These are phyloP conservation scores for Megaceryle maxima DNA, from an alignment of 2,113 vertebrate species.

Conservation along the genomic window DNA sequence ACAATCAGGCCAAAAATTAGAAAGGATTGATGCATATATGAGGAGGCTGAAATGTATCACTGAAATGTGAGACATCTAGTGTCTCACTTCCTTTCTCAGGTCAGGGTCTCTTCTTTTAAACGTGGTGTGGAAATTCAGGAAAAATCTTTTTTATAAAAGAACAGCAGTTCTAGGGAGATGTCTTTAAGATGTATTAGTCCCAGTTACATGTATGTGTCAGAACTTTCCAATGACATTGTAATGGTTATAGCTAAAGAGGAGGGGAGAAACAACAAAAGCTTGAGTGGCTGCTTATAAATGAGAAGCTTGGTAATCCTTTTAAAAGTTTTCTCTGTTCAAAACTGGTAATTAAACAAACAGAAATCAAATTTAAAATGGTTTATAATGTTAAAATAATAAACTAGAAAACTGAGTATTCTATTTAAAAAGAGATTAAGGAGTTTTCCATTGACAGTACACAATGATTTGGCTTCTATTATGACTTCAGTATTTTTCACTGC, in stretches of 20 bases:
- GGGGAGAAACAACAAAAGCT: background rate
- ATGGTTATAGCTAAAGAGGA: background rate
- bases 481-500: background rate
- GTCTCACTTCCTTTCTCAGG: background rate
- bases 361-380: background rate
- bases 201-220: background rate
- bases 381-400: background rate
- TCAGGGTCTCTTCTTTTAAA: background rate
- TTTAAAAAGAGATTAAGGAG: background rate
- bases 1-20: background rate
- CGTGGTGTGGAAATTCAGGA: background rate
- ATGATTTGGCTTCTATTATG: background rate
- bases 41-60: background rate
- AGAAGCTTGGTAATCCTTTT: background rate
- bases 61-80: background rate
- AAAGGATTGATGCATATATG: background rate
- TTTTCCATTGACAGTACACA: background rate
- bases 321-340: background rate
- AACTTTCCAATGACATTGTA: background rate
- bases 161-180: background rate
- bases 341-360: background rate
- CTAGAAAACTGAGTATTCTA: background rate
- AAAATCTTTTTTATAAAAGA: background rate
- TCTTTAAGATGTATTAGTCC: background rate
- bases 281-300: background rate